Base-by-base conservation (phyloP, 1,140 invertebrate genomes). In the Cotesia chilonis region DNA sequence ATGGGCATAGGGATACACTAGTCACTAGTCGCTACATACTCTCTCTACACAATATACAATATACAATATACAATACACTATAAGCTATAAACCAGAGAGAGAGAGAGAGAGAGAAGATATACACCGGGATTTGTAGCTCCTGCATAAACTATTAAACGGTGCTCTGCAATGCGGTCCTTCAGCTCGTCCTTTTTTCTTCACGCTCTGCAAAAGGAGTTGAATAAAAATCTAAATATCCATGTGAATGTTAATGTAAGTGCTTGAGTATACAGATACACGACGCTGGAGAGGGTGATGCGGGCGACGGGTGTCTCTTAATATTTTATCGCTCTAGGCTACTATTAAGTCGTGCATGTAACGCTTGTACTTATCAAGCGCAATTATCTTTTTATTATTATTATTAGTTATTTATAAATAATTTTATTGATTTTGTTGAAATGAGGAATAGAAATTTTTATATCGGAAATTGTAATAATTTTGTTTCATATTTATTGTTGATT, bases 61-160 rank as follows among this genome's bases (percentile, higher is more conserved):
- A 9, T 47, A 47, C 10, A 9, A 47, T 47, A 41, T 41, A 47
- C 28, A 28, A 28, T 47, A 1, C 1, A 47, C 41, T 6, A 9
- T 47, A 9, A 10, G 41, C 41, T 6, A 47, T 47, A 10, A 10
- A 74, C 71, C 60, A 51, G 60, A 70, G 63, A 71, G 74, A 74
- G 71, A 72, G 17, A 17, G 17, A 17, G 17, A 17, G 17, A 17
- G 14, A 14, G 14, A 14, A 66, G 72, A 78, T 76, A 73, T 76
- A 59, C 71, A 64, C 72, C 63, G 61, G 76, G 74, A 76, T 76
- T 74, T 76, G 75, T 73, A 64, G 70, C 74, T 72, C 38, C 20
- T 78, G 72, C 70, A 77, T 75, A 77, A 79, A 78, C 74, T 72
- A 78, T 79, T 78, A 70, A 65, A 73, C 59, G 70, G 60, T 73